These are phyloP conservation scores for human (Homo sapiens) DNA, from an alignment of 2,113 vertebrate genomes.

Conservation along the genomic window DNA sequence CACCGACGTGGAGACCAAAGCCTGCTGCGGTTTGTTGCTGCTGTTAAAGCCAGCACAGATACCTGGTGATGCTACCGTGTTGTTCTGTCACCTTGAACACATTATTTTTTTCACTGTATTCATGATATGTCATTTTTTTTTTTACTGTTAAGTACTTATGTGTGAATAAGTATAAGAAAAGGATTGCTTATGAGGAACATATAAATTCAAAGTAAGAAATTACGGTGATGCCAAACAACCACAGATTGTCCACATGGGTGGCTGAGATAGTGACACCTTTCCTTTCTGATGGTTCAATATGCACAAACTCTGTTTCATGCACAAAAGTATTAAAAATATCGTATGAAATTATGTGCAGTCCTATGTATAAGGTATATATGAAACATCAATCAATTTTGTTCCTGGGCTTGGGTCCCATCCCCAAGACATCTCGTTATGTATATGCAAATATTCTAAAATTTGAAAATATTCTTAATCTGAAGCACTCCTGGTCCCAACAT, in stretches of 20 bases:
- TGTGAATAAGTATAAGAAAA: background rate
- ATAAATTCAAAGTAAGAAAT: background rate
- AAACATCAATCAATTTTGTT: background rate
- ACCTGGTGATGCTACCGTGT: background rate
- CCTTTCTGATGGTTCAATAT: background rate
- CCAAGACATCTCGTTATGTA: background rate
- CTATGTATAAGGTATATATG: background rate
- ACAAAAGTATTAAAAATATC: background rate
- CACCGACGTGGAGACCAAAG: background rate
- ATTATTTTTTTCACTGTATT: background rate
- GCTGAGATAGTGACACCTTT: background rate
- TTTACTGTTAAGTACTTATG: background rate
- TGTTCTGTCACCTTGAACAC: background rate
- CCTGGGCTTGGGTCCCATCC: background rate
- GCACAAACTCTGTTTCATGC: background rate
- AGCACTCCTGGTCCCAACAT: background rate
- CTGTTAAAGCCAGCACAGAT: background rate
- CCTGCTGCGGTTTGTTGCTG: background rate
- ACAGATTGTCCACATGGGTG: background rate
- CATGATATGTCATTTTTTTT: background rate
- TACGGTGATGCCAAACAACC: background rate
- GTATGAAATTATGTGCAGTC: background rate
- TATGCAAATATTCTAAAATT: background rate
- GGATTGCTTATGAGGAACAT: background rate
- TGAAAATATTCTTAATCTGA: background rate